Conservation (phyloP, 2,113 vertebrate species). For the Cebidichthys violaceus region DNA sequence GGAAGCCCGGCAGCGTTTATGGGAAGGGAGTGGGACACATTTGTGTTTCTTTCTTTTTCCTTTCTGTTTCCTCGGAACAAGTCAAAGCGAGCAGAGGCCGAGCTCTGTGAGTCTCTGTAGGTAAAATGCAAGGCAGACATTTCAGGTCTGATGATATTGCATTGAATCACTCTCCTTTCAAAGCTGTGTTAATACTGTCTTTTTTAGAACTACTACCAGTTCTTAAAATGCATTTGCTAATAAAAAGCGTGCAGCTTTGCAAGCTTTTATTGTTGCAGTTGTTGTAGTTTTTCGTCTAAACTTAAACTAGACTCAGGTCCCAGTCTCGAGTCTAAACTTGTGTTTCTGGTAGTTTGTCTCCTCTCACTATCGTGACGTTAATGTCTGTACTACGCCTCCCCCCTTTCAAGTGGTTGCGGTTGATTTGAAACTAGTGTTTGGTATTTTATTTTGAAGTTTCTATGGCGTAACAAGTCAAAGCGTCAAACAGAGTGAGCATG, state of each 20-base stretch:
- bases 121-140: too few relatives aligned
- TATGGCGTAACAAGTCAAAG: background rate
- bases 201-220: background rate
- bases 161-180: background rate
- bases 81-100: background rate
- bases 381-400: background rate
- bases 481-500: too few relatives aligned
- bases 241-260: background rate
- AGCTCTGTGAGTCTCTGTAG: background rate
- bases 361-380: background rate
- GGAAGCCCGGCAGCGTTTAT: constrained; percentile 47
- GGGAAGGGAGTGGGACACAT: constrained; percentile 6
- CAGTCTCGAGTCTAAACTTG: background rate
- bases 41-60: background rate
- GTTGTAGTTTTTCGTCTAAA: too few relatives aligned
- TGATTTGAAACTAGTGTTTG: background rate
- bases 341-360: background rate
- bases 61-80: constrained; percentile 12
- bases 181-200: background rate
- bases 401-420: background rate
- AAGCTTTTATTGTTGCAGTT: background rate
- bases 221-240: background rate
- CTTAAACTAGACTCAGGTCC: background rate
- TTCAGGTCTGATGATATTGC: background rate
- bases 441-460: background rate